These are phyloP conservation scores for Meda fulgida DNA, from an alignment of 2,797 vertebrate species.

Conservation along the genomic window DNA sequence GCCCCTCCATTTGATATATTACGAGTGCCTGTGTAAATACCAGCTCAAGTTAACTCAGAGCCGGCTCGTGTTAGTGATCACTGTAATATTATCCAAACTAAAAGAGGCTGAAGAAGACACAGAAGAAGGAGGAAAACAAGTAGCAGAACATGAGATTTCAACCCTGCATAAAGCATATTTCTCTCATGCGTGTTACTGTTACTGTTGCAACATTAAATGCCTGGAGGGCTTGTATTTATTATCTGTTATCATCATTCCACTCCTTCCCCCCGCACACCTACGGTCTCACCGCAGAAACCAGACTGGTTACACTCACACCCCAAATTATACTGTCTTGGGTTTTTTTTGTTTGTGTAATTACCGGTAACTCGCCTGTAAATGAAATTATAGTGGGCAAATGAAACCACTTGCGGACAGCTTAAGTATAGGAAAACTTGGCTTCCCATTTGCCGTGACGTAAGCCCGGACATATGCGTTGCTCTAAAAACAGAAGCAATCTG, in stretches of 20 bases:
- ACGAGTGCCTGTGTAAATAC: slow-evolving; percentile 73
- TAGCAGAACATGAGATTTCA: background rate
- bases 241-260: slow-evolving; percentile 20
- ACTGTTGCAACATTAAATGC: background rate
- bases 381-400: slow-evolving; percentile 40
- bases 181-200: background rate
- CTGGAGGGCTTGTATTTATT: slow-evolving; percentile 21
- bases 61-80: slow-evolving; percentile 65
- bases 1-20: slow-evolving; percentile 66
- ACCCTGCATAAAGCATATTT: background rate
- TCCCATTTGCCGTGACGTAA: slow-evolving; percentile 7
- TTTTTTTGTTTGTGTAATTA: slow-evolving; percentile 23
- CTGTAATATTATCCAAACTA: slow-evolving; percentile 69
- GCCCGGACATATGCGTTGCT: background rate
- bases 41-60: slow-evolving; percentile 70
- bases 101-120: slow-evolving; percentile 52
- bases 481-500: slow-evolving; percentile 29
- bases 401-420: slow-evolving; percentile 26
- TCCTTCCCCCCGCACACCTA: background rate
- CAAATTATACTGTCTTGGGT: slow-evolving; percentile 30
- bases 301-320: slow-evolving; percentile 29
- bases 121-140: slow-evolving; percentile 25
- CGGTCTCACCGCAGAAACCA: slow-evolving; percentile 37
- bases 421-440: slow-evolving; percentile 36
- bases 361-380: slow-evolving; percentile 34